Base-by-base conservation (phyloP, 2,888 invertebrate species). In the Dromius quadrimaculatus region DNA sequence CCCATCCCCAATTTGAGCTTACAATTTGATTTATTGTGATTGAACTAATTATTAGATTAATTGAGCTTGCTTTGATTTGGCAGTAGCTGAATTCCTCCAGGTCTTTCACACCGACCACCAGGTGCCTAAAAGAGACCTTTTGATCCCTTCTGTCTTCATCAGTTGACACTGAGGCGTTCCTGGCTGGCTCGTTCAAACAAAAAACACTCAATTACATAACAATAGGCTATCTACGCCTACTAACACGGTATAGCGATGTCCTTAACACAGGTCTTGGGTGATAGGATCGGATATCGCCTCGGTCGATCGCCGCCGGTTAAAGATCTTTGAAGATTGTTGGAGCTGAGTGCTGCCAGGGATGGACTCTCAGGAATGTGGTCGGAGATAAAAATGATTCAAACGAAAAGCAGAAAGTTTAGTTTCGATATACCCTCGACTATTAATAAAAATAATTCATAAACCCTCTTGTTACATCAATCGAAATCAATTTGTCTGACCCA, bases 171-270 rank as follows among this genome's bases (percentile, higher is more conserved):
- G 63, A 81, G 81, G 81, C 81, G 81, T 81, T 81, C 77, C 81
- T 79, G 78, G 78, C 80, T 77, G 79, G 79, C 80, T 77, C 79
- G 80, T 78, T 80, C 80, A 80, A 81, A 81, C 80, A 81, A 82
- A 81, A 82, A 81, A 80, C 80, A 78, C 75, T 80, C 82, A 81
- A 82, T 82, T 82, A 82, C 81, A 79, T 79, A 81, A 82, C 82
- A 82, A 82, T 81, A 75, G 80, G 75, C 80, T 78, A 81, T 81
- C 80, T 81, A 82, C 82, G 82, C 82, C 82, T 82, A 81, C 82
- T 81, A 81, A 82, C 81, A 80, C 80, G 78, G 80, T 74, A 79
- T 79, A 79, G 79, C 78, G 81, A 81, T 81, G 81, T 80, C 78
- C 80, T 79, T 80, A 79, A 80, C 81, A 79, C 79, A 78, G 59